These are phyloP conservation scores for Pseudopleuronectes americanus DNA, from an alignment of 2,797 vertebrate genomes.

Conservation along the genomic window DNA sequence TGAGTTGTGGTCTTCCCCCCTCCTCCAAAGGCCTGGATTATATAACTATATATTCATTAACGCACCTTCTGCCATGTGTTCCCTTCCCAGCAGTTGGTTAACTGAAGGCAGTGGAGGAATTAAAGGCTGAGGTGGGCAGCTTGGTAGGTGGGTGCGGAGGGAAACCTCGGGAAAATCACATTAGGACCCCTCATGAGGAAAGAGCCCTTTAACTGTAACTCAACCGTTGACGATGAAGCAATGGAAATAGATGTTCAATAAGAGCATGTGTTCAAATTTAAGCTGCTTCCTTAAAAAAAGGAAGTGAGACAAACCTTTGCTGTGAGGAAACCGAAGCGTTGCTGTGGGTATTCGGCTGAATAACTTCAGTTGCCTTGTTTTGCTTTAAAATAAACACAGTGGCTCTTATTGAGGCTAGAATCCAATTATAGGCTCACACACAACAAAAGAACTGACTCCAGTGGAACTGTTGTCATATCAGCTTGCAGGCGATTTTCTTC, in stretches of 20 bases:
- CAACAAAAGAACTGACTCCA: slow-evolving; percentile 10
- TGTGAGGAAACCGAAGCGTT: background rate
- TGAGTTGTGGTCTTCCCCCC: slow-evolving; percentile 42
- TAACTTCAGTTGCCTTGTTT: slow-evolving; percentile 10
- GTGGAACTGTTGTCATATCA: slow-evolving; percentile 24
- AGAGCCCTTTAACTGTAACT: slow-evolving; percentile 35
- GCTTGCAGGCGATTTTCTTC: slow-evolving; percentile 13
- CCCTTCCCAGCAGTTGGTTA: slow-evolving; percentile 67
- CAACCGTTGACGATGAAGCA: slow-evolving; percentile 40
- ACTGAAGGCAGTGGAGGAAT: slow-evolving; percentile 59
- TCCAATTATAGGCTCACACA: slow-evolving; percentile 27
- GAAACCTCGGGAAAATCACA: slow-evolving; percentile 42
- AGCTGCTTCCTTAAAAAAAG: background rate
- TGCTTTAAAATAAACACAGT: slow-evolving; percentile 22
- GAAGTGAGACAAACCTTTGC: background rate
- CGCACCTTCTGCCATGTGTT: slow-evolving; percentile 53
- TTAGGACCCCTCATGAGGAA: background rate
- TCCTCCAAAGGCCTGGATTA: slow-evolving; percentile 61
- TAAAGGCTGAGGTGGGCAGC: background rate
- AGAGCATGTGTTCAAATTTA: slow-evolving; percentile 1
- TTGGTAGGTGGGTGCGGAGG: background rate
- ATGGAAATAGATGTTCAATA: slow-evolving; percentile 6
- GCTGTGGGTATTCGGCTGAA: slow-evolving; percentile 1
- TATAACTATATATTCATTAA: slow-evolving; percentile 75
- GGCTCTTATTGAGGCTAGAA: slow-evolving; percentile 13